Conservation (phyloP, 2,797 vertebrate genomes). For the Sebastes aleutianus region DNA sequence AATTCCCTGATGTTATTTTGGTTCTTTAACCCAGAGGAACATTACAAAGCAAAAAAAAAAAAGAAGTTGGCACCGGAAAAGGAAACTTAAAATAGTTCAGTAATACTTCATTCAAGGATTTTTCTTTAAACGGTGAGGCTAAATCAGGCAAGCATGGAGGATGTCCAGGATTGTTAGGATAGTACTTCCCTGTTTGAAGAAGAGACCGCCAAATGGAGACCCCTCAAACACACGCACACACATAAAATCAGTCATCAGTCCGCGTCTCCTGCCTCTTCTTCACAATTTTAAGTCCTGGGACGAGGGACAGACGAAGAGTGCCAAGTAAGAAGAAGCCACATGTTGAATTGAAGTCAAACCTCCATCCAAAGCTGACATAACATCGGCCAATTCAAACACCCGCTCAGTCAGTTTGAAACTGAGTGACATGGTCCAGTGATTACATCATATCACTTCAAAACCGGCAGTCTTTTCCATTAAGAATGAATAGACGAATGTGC, state of each 20-base stretch:
- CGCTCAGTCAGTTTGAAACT: constrained; percentile 53
- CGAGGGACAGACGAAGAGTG: background rate
- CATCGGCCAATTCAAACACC: constrained; percentile 63
- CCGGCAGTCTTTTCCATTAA: constrained; percentile 5
- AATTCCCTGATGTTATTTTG: constrained; percentile 60
- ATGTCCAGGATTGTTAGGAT: background rate
- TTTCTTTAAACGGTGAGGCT: constrained; percentile 26
- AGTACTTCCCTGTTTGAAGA: constrained; percentile 29
- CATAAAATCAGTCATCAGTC: background rate
- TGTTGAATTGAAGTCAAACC: constrained; percentile 49
- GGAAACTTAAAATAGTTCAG: constrained; percentile 44
- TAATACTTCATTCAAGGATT: constrained; percentile 32
- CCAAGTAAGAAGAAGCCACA: constrained; percentile 47
- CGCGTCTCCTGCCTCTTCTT: background rate
- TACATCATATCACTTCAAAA: constrained; percentile 43
- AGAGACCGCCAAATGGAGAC: background rate
- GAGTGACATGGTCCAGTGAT: constrained; percentile 47
- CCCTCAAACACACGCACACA: constrained; percentile 5
- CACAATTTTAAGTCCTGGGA: constrained; percentile 12
- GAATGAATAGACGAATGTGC: background rate
- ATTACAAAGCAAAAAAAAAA: constrained; percentile 35
- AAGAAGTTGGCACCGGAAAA: constrained; percentile 23
- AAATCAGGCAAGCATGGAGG: constrained; percentile 29
- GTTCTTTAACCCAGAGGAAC: constrained; percentile 40
- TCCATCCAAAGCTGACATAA: constrained; percentile 59